phyloP scores from a whole-genome alignment of 1,140 invertebrate genomes.

The Drosophila gunungcola region DNA sequence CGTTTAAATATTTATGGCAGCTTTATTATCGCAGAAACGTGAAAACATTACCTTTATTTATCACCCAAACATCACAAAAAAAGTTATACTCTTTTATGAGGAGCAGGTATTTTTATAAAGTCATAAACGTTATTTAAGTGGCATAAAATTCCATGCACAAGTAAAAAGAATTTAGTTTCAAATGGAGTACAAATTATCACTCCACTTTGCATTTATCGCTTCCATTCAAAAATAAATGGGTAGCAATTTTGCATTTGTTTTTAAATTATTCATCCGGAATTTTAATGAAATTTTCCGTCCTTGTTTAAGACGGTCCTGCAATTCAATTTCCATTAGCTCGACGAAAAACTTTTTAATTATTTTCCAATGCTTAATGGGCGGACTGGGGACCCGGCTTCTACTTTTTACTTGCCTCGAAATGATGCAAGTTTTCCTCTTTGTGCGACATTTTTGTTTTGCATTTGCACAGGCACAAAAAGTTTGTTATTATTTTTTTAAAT shows the following conservation, averaged over 20 bases:
- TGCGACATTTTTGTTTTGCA: slow-evolving; percentile 49
- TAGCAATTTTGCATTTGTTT: slow-evolving; percentile 24
- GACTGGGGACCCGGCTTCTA: slow-evolving; percentile 1
- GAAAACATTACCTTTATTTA: no score
- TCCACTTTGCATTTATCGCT: slow-evolving; percentile 21
- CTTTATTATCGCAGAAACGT: no score
- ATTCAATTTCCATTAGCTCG: slow-evolving; percentile 74
- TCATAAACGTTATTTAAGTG: not conserved
- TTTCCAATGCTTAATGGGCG: slow-evolving; percentile 67
- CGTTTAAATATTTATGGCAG: no score
- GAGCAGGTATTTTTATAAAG: no score
- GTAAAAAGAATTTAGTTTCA: no score
- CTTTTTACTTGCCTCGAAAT: slow-evolving; percentile 46
- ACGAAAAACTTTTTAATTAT: slow-evolving; percentile 78
- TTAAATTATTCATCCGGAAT: slow-evolving; percentile 58
- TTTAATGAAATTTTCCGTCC: slow-evolving; percentile 39
- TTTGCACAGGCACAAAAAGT: slow-evolving; percentile 46
- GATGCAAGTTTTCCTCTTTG: slow-evolving; percentile 37
- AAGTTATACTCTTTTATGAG: no score
- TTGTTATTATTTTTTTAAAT: slow-evolving; percentile 47
- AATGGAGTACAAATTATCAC: not conserved
- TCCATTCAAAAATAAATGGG: not conserved
- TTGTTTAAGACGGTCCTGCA: slow-evolving; percentile 34
- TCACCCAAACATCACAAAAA: no score
- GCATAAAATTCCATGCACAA: no score